Evolutionary conservation across 1,140 invertebrate genomes (phyloP).

Genomic region (Globodera rostochiensis): DNA sequence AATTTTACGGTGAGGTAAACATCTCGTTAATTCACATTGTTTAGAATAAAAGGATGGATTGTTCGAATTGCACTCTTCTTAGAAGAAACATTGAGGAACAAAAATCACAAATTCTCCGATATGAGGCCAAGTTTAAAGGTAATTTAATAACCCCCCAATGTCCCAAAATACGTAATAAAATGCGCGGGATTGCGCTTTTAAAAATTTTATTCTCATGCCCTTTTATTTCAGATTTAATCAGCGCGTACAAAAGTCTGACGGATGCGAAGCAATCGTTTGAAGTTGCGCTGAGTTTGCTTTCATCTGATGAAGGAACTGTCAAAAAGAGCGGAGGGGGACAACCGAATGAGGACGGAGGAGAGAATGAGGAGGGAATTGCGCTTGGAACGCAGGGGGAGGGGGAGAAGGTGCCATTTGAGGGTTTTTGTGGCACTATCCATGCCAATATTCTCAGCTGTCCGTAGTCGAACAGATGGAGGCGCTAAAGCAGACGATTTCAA

Average conservation of each 20-base stretch:
- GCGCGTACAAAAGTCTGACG: conserved; percentile 50
- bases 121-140: conserved; percentile 56
- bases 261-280: conserved; percentile 51
- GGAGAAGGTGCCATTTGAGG: conserved; percentile 1
- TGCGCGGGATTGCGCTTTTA: no score
- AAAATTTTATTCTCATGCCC: no score
- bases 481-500: conserved; percentile 51
- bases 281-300: conserved; percentile 42
- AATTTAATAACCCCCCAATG: neutral
- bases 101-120: conserved; percentile 39
- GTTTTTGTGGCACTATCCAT: neutral
- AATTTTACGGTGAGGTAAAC: no score
- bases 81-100: conserved; percentile 44
- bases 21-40: no score
- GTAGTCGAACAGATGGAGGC: conserved; percentile 37
- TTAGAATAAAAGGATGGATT: neutral
- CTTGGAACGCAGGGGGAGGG: neutral
- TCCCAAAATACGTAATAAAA: no score
- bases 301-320: neutral
- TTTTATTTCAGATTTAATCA: conserved; percentile 44
- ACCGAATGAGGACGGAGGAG: neutral
- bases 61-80: conserved; percentile 24
- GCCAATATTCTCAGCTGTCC: conserved; percentile 8
- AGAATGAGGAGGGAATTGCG: neutral
- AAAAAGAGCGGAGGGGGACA: neutral